These are phyloP conservation scores for Muscicapa striata DNA, from an alignment of 2,797 vertebrate genomes.

Conservation along the genomic window DNA sequence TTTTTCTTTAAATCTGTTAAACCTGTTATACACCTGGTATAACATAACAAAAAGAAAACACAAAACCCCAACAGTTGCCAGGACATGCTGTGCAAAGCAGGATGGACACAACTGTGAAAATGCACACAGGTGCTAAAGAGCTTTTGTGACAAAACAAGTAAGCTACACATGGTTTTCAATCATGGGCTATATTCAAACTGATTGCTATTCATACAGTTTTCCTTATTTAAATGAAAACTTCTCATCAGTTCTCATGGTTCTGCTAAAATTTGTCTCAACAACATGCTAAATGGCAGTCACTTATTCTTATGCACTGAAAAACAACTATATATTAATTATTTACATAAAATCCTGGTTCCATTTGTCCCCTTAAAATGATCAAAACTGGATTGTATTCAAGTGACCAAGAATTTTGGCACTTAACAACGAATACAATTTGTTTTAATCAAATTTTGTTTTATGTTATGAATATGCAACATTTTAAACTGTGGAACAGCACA, in stretches of 20 bases:
- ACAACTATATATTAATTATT: neutral
- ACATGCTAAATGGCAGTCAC: neutral
- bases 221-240: neutral
- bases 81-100: neutral
- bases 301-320: neutral
- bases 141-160: neutral
- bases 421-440: neutral
- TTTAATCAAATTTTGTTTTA: neutral
- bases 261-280: neutral
- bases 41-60: fast-evolving
- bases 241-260: neutral
- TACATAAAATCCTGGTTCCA: neutral
- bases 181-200: neutral
- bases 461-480: neutral
- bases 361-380: neutral
- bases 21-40: neutral
- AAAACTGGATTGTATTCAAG: neutral
- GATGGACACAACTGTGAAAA: neutral
- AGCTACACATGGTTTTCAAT: neutral
- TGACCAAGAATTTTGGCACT: neutral
- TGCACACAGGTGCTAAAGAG: neutral
- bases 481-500: neutral
- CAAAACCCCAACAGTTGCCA: neutral
- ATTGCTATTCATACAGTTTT: neutral
- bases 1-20: neutral